These are phyloP conservation scores for Sycobia sp. DNA, from an alignment of 1,140 invertebrate species.

Conservation along the genomic window DNA sequence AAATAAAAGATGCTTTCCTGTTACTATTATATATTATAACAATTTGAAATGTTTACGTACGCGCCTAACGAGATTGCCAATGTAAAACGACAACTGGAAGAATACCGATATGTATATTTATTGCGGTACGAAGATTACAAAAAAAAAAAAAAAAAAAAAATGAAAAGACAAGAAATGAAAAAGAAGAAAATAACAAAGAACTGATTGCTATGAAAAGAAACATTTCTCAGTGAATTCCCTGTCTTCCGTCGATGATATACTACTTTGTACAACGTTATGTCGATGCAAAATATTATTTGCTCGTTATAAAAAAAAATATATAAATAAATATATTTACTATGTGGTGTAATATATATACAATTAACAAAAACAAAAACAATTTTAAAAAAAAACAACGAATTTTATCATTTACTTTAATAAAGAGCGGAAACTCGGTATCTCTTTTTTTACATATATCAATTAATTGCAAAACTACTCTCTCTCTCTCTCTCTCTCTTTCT, in stretches of 20 bases:
- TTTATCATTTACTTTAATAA: conserved; percentile 22
- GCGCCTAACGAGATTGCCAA: not conserved
- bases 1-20: conserved; percentile 10
- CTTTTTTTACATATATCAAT: conserved; percentile 30
- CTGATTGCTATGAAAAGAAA: not conserved
- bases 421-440: conserved; percentile 21
- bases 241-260: conserved; percentile 28
- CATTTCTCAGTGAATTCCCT: conserved; percentile 27
- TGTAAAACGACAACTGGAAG: conserved; percentile 1
- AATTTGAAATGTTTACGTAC: conserved; percentile 17
- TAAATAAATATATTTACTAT: conserved; percentile 26
- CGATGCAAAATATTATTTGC: conserved; percentile 24
- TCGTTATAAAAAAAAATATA: conserved; percentile 18
- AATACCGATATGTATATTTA: conserved; percentile 14
- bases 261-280: conserved; percentile 12
- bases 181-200: not conserved
- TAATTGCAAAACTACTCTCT: too few relatives aligned
- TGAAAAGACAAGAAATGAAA: too few relatives aligned
- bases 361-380: conserved; percentile 15
- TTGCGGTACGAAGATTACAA: not conserved
- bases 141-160: not conserved
- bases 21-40: conserved; percentile 12
- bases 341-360: conserved; percentile 30
- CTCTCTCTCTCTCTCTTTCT: too few relatives aligned
- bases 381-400: conserved; percentile 27